A percentile compares a stretch with the other conserved stretches of the same genome.
phyloP scores from a whole-genome alignment of 2,888 invertebrate species.

The Alsophila aescularia region DNA sequence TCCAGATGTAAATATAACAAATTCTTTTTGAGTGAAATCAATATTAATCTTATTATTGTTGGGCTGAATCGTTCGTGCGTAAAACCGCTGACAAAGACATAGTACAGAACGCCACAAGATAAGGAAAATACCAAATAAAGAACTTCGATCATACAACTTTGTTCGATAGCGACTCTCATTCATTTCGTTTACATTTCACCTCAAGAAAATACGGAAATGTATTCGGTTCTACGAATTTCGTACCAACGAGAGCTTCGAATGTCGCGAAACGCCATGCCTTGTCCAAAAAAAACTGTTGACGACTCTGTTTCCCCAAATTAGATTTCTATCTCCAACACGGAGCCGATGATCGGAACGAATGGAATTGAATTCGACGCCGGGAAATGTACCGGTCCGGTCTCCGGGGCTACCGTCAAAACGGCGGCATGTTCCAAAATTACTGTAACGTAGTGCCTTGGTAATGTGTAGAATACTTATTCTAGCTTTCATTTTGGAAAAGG shows the following conservation, averaged over 20 bases:
- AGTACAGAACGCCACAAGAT: conserved; percentile 1
- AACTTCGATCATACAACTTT: conserved; percentile 21
- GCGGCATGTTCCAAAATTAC: conserved; percentile 31
- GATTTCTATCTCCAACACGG: conserved; percentile 62
- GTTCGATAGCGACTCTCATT: conserved; percentile 13
- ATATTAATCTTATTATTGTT: neutral
- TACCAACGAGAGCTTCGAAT: conserved; percentile 20
- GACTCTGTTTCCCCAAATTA: conserved; percentile 59
- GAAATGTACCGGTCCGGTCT: conserved; percentile 41
- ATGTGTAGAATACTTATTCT: neutral
- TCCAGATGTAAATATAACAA: neutral
- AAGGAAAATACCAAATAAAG: conserved; percentile 24
- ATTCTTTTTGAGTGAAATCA: neutral
- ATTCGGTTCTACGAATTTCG: conserved; percentile 8
- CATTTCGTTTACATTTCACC: conserved; percentile 24
- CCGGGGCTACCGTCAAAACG: conserved; percentile 21
- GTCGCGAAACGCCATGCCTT: conserved; percentile 45
- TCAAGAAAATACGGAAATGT: conserved; percentile 16
- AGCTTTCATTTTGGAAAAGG: too few species aligned
- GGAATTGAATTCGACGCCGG: conserved; percentile 60
- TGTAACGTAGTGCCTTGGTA: neutral
- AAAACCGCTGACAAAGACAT: conserved; percentile 12
- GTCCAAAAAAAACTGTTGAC: conserved; percentile 60
- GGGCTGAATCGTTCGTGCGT: neutral
- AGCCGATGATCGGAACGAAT: conserved; percentile 63